These are phyloP conservation scores for Holacanthus passer DNA, from an alignment of 2,113 vertebrate species.

Conservation along the genomic window DNA sequence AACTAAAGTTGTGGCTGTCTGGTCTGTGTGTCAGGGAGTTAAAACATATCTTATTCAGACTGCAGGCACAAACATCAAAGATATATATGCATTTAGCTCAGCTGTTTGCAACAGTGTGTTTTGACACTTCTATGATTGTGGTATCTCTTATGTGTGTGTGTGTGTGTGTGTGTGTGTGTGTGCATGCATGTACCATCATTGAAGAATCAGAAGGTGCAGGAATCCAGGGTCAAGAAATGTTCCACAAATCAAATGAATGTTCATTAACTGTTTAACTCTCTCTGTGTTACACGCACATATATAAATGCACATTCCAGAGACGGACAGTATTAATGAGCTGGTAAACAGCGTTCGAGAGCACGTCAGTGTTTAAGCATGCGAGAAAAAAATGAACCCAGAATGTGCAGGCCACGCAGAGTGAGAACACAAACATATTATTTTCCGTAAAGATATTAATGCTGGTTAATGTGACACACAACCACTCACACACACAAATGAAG, in stretches of 20 bases:
- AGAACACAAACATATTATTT: conserved; percentile 11
- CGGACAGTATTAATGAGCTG: conserved; percentile 23
- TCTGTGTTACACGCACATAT: background rate
- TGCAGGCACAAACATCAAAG: background rate
- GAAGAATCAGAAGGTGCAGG: no score
- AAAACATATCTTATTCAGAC: background rate
- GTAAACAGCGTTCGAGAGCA: conserved; percentile 7
- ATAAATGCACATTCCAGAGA: background rate
- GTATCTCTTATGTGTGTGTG: background rate
- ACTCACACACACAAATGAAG: conserved; percentile 24
- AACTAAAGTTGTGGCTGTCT: background rate
- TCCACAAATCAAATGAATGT: background rate
- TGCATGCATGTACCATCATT: conserved; percentile 2
- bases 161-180: no score
- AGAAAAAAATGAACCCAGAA: background rate
- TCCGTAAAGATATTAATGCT: conserved; percentile 1
- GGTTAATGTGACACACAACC: background rate
- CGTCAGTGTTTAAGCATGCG: background rate
- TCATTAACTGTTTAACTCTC: background rate
- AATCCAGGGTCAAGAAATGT: background rate
- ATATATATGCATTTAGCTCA: background rate
- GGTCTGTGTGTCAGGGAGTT: background rate
- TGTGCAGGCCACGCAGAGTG: background rate
- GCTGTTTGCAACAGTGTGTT: background rate
- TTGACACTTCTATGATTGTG: background rate